Evolutionary conservation across 2,113 vertebrate genomes (phyloP).

Genomic region (Macaca mulatta): DNA sequence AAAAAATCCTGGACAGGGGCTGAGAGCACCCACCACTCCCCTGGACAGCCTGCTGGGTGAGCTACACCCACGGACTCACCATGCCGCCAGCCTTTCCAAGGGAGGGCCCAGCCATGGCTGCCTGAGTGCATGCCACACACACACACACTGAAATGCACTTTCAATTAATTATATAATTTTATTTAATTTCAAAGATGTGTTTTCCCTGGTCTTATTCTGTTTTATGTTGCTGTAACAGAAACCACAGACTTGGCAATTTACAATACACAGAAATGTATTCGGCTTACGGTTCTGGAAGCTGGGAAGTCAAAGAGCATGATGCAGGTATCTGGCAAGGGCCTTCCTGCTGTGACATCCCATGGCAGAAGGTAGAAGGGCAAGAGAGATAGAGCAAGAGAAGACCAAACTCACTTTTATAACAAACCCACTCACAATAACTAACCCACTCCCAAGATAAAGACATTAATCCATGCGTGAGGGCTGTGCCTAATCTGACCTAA

Average conservation of each 20-base stretch:
- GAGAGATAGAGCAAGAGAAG: neutral
- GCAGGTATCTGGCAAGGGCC: neutral
- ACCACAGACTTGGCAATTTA: neutral
- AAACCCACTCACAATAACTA: neutral
- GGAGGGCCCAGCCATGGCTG: neutral
- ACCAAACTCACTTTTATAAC: neutral
- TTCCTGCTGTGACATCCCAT: neutral
- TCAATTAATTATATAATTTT: neutral
- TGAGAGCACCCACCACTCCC: accelerated
- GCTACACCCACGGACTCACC: neutral
- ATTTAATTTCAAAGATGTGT: neutral
- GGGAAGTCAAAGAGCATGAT: neutral
- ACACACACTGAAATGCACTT: neutral
- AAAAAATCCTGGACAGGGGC: neutral
- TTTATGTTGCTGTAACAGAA: neutral
- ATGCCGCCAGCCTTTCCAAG: neutral
- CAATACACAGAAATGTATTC: neutral
- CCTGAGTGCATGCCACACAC: accelerated
- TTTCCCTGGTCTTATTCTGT: neutral
- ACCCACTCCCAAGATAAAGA: neutral
- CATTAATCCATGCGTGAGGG: neutral
- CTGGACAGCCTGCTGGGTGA: neutral
- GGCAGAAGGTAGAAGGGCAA: neutral
- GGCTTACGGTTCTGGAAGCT: neutral
- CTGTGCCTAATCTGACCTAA: too few species aligned